phyloP scores from a whole-genome alignment of 1,140 invertebrate species.

The Zaprionus africanus region DNA sequence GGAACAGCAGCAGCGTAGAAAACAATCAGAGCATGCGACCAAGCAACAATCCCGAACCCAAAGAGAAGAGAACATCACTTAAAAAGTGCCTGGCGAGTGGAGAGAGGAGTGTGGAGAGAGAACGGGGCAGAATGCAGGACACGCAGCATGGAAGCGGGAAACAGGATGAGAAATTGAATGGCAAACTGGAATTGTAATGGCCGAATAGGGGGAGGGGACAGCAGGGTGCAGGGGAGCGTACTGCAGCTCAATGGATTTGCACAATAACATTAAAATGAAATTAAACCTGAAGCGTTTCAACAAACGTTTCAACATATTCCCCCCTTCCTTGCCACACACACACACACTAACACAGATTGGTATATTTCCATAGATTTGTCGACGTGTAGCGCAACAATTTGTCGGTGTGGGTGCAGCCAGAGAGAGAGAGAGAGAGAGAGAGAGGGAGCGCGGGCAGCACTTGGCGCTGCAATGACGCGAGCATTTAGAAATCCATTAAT shows the following conservation, averaged over 20 bases:
- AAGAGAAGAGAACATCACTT: slow-evolving; percentile 6
- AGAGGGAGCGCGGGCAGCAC: slow-evolving; percentile 8
- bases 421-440: not conserved
- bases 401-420: slow-evolving; percentile 35
- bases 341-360: not conserved
- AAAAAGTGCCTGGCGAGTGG: slow-evolving; percentile 9
- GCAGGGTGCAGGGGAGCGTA: not conserved
- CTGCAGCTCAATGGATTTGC: slow-evolving; percentile 33
- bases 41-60: not conserved
- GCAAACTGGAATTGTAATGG: slow-evolving; percentile 19
- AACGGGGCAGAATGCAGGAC: slow-evolving; percentile 7
- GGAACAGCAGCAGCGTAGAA: not conserved
- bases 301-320: slow-evolving; percentile 1
- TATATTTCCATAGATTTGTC: slow-evolving; percentile 1
- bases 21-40: not conserved
- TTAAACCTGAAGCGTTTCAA: slow-evolving; percentile 47
- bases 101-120: not conserved
- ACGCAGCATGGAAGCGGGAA: slow-evolving; percentile 8
- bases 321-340: not conserved
- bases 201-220: not conserved
- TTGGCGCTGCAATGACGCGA: slow-evolving; percentile 59
- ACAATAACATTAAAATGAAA: slow-evolving; percentile 55
- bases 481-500: slow-evolving; percentile 77
- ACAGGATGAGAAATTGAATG: slow-evolving; percentile 34
- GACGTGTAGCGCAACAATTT: slow-evolving; percentile 52